Percentiles rank a stretch among this genome's conserved stretches.
Evolutionary conservation across 2,113 vertebrate genomes (phyloP).

Genomic region (Sminthopsis crassicaudata): DNA sequence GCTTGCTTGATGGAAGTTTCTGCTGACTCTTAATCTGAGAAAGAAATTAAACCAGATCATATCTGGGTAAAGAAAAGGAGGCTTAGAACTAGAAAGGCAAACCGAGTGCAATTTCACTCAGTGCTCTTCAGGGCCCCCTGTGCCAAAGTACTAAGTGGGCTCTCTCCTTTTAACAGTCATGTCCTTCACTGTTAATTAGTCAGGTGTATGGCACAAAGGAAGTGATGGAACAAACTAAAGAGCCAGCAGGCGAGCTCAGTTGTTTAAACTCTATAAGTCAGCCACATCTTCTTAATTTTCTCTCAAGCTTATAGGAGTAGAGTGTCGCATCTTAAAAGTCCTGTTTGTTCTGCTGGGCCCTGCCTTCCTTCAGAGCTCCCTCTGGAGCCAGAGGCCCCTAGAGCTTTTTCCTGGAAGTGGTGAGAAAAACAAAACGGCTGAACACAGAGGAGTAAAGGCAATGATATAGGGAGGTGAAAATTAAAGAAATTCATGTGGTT

Average conservation of each 20-base stretch:
- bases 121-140: slow-evolving; percentile 15
- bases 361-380: slow-evolving; percentile 34
- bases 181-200: neutral
- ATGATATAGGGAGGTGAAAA: neutral
- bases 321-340: slow-evolving; percentile 1
- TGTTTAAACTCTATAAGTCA: slow-evolving; percentile 27
- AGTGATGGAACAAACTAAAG: neutral
- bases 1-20: slow-evolving; percentile 16
- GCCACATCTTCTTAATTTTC: slow-evolving; percentile 28
- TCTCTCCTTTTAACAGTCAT: slow-evolving; percentile 1
- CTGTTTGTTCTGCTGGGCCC: slow-evolving; percentile 2
- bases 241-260: neutral
- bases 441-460: neutral
- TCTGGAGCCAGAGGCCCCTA: slow-evolving; percentile 15
- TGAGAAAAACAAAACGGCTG: slow-evolving; percentile 58
- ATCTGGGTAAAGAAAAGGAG: neutral
- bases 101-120: neutral
- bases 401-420: slow-evolving; percentile 69
- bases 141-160: neutral
- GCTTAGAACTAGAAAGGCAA: neutral
- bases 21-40: slow-evolving; percentile 5
- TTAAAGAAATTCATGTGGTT: neutral
- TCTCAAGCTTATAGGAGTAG: slow-evolving; percentile 43
- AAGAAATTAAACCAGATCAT: neutral
- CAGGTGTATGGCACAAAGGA: neutral